Base-by-base conservation (phyloP, 2,113 vertebrate genomes). In the Callocephalon fimbriatum region DNA sequence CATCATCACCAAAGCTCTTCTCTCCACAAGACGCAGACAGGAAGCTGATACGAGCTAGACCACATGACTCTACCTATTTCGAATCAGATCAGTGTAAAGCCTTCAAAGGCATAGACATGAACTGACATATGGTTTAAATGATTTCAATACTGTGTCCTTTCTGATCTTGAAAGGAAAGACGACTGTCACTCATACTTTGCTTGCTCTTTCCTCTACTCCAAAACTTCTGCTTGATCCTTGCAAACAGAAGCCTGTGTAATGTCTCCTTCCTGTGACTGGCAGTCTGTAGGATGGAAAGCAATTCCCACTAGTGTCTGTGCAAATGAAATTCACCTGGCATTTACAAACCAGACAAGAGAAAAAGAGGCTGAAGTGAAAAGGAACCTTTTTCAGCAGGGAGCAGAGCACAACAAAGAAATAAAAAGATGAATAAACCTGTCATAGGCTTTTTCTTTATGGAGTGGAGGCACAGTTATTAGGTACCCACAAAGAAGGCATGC, bases 351-450 rank as follows among this genome's bases (percentile, higher is more conserved):
- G 92, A 96, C 50, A 94, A 90, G 85, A 91, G 53, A 95, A 93
- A 86, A 96, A 89, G 72, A 93, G 12, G 65, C 23, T 61, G 85
- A 93, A 97, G 74, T 86, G 81, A 51, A 91, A 94, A 88, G 31
- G n/a, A 71, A 51, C 27, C 62, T 73, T 91, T 62, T 82, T 63
- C 63, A 94, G 73, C 56, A 77, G 74, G 67, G 82, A 84, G 70
- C 63, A 96, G 78, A 93, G 90, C 95, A 95, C 90, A 93, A 93
- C 25, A 92, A 95, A 95, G 77, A 97, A 96, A 97, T 97, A 96
- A 97, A 97, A 97, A 93, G 96, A 96, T 78, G 86, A 97, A 96
- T 96, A 96, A 97, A 95, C 71, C 96, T 96, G 92, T 93, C 95
- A 93, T 19, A 63, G 66, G 74, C 86, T 54, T 97, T 96, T 97